Percentiles rank a stretch among this genome's conserved stretches.
Conservation (phyloP, 23 tunicate genomes). For the Clavelina lepadiformis region DNA sequence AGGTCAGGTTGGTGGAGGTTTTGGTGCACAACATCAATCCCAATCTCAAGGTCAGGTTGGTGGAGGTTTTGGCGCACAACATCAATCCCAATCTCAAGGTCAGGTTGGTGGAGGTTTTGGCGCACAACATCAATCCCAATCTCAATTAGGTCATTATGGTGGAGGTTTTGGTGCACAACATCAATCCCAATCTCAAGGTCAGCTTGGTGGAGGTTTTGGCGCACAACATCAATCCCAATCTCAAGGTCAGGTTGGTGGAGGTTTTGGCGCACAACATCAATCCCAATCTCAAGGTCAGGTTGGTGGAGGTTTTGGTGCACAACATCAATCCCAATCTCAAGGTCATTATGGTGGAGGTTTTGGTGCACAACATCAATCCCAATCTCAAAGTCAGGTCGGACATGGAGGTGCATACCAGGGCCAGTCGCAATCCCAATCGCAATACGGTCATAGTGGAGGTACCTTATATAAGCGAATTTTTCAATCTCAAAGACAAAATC, state of each 20-base stretch:
- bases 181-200: conserved; percentile 21
- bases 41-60: conserved; percentile 29
- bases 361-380: conserved; percentile 15
- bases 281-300: conserved; percentile 20
- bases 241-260: conserved; percentile 16
- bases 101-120: background rate
- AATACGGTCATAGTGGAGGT: background rate
- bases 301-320: conserved; percentile 2
- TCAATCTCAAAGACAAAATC: conserved; percentile 19
- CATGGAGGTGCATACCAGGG: conserved; percentile 2
- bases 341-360: background rate
- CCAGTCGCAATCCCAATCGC: conserved; percentile 7
- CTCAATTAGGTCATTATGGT: no score
- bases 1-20: conserved; percentile 11
- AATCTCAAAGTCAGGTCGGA: conserved; percentile 12
- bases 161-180: background rate
- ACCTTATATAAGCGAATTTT: background rate
- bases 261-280: conserved; percentile 18
- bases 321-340: conserved; percentile 33
- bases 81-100: conserved; percentile 16
- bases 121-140: conserved; percentile 20
- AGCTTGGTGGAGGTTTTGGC: conserved; percentile 6
- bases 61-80: conserved; percentile 18
- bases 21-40: conserved; percentile 24
- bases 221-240: conserved; percentile 27